Conservation (phyloP, 2,797 vertebrate species). For the Nasua narica region DNA sequence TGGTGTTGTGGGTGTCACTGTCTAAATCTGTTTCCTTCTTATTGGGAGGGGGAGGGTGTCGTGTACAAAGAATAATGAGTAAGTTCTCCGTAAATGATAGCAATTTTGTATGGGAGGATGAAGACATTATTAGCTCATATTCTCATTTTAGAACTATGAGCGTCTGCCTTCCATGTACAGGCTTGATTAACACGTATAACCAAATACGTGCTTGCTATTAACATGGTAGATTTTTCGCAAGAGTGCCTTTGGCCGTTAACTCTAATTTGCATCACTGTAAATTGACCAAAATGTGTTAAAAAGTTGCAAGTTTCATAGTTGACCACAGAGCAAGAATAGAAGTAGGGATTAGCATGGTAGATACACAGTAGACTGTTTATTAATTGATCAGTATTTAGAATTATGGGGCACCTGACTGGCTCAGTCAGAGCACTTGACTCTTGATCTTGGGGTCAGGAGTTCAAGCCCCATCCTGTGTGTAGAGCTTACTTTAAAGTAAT, state of each 20-base stretch:
- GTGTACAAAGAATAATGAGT: background rate
- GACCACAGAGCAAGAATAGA: background rate
- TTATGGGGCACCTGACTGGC: background rate
- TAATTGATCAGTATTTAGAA: background rate
- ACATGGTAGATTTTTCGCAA: background rate
- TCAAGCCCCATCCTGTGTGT: background rate
- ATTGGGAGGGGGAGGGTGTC: background rate
- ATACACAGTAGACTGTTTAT: background rate
- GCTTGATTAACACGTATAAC: background rate
- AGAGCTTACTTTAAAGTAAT: background rate
- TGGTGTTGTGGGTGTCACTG: background rate
- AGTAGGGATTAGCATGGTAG: background rate
- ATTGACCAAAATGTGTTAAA: background rate
- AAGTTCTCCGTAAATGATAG: background rate
- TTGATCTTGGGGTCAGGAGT: background rate
- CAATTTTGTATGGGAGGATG: background rate
- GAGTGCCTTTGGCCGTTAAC: constrained; percentile 1
- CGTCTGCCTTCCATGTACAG: background rate
- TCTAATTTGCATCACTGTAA: constrained; percentile 36
- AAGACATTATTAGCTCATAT: background rate
- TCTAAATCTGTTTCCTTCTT: background rate
- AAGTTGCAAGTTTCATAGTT: constrained; percentile 9
- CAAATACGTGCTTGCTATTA: background rate
- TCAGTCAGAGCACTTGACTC: background rate
- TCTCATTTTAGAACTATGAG: background rate